Percentiles rank a stretch among this genome's conserved stretches.
phyloP scores from a whole-genome alignment of 35 echinoderm and acorn worm genomes.

The Lytechinus pictus region DNA sequence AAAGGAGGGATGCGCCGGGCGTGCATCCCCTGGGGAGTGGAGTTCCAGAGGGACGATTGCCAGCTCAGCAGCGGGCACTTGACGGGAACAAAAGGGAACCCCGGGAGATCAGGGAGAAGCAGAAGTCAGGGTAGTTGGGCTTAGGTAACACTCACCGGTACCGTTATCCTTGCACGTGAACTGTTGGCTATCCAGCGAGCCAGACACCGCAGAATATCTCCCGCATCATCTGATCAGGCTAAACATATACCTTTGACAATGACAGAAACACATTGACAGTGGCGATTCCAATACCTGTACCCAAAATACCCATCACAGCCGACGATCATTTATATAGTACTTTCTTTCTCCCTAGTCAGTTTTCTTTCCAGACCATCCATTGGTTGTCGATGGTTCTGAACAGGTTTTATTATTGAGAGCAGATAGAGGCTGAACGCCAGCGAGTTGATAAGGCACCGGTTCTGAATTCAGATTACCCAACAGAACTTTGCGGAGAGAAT shows the following conservation, averaged over 20 bases:
- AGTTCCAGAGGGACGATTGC: slow-evolving; percentile 46
- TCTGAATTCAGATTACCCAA: slow-evolving; percentile 52
- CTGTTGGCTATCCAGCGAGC: slow-evolving; percentile 8
- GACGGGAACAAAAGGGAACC: slow-evolving; percentile 76
- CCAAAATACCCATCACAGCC: slow-evolving; percentile 34
- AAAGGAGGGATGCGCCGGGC: slow-evolving; percentile 20
- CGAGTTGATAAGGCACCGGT: neutral
- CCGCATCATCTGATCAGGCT: slow-evolving; percentile 20
- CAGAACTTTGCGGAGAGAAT: slow-evolving; percentile 24
- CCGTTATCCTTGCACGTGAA: slow-evolving; percentile 36
- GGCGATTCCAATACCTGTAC: neutral
- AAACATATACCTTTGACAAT: slow-evolving; percentile 31
- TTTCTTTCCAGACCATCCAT: neutral
- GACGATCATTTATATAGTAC: slow-evolving; percentile 35
- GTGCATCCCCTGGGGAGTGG: neutral
- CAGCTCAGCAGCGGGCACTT: slow-evolving; percentile 69
- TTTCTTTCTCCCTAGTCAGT: neutral
- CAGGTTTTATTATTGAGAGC: neutral
- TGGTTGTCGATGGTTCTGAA: slow-evolving; percentile 12
- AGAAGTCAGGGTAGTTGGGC: slow-evolving; percentile 62
- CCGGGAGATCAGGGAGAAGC: slow-evolving; percentile 53
- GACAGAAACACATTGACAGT: slow-evolving; percentile 38
- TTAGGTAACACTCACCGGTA: slow-evolving; percentile 41
- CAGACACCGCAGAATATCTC: slow-evolving; percentile 24
- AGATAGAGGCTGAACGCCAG: slow-evolving; percentile 3